Percentiles rank a stretch among this genome's conserved stretches.
These are phyloP conservation scores for Florisuga fusca DNA, from an alignment of 2,797 vertebrate species.

Conservation along the genomic window DNA sequence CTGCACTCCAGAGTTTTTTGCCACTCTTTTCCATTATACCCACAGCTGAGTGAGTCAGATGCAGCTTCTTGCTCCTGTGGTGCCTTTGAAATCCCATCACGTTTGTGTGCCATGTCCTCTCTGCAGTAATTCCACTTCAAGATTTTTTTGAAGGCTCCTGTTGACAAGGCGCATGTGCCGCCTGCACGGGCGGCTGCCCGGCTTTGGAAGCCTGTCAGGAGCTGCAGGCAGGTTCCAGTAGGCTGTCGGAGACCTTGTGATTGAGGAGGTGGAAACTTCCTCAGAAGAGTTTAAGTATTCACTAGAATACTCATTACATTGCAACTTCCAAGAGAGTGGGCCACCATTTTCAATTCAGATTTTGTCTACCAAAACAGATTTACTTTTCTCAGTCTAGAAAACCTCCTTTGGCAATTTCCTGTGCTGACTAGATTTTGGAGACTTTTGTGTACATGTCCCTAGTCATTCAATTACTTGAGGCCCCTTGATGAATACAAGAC, in stretches of 20 bases:
- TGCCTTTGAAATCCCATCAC: background rate
- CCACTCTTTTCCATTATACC: background rate
- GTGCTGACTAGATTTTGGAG: conserved; percentile 28
- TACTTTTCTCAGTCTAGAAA: conserved; percentile 27
- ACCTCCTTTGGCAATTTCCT: conserved; percentile 60
- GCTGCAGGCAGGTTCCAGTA: background rate
- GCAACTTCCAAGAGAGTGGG: background rate
- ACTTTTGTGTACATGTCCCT: conserved; percentile 3
- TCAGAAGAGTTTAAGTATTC: background rate
- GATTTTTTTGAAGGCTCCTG: background rate
- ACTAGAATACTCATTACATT: background rate
- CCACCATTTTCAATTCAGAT: conserved; percentile 37
- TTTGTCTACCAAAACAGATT: conserved; percentile 26
- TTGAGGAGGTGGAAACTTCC: conserved; percentile 31
- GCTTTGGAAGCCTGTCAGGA: background rate
- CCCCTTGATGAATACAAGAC: background rate
- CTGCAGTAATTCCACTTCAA: background rate
- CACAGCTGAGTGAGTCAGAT: background rate
- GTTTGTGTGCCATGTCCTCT: rapidly evolving
- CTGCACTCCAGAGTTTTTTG: background rate
- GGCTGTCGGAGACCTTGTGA: background rate
- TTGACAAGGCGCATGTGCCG: background rate
- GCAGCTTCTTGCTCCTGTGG: background rate
- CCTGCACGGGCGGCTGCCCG: too few species aligned
- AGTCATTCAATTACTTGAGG: conserved; percentile 19